Evolutionary conservation across 2,888 invertebrate genomes (phyloP).

Genomic region (Sturmia bella): DNA sequence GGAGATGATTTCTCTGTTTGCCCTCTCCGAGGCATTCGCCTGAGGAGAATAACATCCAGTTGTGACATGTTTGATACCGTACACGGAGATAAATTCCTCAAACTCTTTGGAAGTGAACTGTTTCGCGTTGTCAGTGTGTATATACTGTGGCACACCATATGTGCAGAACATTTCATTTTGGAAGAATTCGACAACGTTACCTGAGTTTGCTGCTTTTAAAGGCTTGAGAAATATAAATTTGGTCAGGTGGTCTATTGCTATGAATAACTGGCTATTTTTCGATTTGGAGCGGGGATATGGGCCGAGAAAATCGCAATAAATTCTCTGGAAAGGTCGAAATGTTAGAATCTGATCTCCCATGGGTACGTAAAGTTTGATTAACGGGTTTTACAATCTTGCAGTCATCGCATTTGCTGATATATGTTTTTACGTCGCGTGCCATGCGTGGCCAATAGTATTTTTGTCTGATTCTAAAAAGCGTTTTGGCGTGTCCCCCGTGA

Average conservation of each 20-base stretch:
- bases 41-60: constrained; percentile 57
- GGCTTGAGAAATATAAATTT: constrained; percentile 43
- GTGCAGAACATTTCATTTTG: constrained; percentile 44
- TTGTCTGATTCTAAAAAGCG: constrained; percentile 15
- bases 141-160: constrained; percentile 53
- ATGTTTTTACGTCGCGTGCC: constrained; percentile 11
- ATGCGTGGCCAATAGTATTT: constrained; percentile 40
- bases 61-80: constrained; percentile 50
- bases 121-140: constrained; percentile 40
- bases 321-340: constrained; percentile 11
- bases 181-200: constrained; percentile 28
- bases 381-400: constrained; percentile 28
- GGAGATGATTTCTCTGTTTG: background rate
- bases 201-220: constrained; percentile 12
- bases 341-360: constrained; percentile 33
- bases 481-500: constrained; percentile 43
- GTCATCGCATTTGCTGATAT: constrained; percentile 3
- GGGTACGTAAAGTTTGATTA: constrained; percentile 1
- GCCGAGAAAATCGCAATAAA: constrained; percentile 5
- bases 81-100: constrained; percentile 33
- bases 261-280: constrained; percentile 15
- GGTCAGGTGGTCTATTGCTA: constrained; percentile 15
- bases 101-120: constrained; percentile 54
- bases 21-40: constrained; percentile 52
- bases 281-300: constrained; percentile 21